Percentiles rank a stretch among this genome's conserved stretches.
Evolutionary conservation across 2,888 invertebrate genomes (phyloP).

Genomic region (Lomographa bimaculata): DNA sequence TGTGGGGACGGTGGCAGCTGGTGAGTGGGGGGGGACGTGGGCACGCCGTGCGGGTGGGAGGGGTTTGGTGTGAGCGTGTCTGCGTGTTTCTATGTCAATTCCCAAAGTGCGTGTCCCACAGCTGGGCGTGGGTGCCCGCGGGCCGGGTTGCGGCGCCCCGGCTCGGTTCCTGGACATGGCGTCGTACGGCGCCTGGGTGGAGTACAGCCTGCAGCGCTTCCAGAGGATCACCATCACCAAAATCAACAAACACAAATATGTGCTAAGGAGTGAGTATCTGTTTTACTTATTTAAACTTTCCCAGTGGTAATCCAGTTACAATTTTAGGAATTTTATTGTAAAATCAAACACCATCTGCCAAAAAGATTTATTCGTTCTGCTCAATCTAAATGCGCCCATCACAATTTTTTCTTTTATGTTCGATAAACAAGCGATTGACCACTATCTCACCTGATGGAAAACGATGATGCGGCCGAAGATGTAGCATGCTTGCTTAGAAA

Average conservation of each 20-base stretch:
- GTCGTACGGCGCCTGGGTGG: conserved; percentile 64
- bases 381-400: too few species aligned
- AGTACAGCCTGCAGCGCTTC: conserved; percentile 49
- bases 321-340: too few species aligned
- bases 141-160: conserved; percentile 67
- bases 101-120: conserved; percentile 20
- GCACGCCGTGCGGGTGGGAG: conserved; percentile 58
- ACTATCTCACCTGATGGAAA: too few species aligned
- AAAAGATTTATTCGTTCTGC: too few species aligned
- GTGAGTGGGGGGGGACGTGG: conserved; percentile 43
- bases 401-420: too few species aligned
- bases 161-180: conserved; percentile 64
- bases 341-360: too few species aligned
- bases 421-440: too few species aligned
- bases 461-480: too few species aligned
- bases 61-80: conserved; percentile 57
- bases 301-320: too few species aligned
- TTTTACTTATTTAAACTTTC: too few species aligned
- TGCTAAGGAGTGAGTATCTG: conserved; percentile 51
- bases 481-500: too few species aligned
- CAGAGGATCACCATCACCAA: conserved; percentile 55
- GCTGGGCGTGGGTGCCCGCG: conserved; percentile 61
- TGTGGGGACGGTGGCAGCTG: conserved; percentile 68
- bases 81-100: too few species aligned
- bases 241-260: conserved; percentile 54